Evolutionary conservation across 2,797 vertebrate genomes (phyloP).

Genomic region (Chaetophractus vellerosus): DNA sequence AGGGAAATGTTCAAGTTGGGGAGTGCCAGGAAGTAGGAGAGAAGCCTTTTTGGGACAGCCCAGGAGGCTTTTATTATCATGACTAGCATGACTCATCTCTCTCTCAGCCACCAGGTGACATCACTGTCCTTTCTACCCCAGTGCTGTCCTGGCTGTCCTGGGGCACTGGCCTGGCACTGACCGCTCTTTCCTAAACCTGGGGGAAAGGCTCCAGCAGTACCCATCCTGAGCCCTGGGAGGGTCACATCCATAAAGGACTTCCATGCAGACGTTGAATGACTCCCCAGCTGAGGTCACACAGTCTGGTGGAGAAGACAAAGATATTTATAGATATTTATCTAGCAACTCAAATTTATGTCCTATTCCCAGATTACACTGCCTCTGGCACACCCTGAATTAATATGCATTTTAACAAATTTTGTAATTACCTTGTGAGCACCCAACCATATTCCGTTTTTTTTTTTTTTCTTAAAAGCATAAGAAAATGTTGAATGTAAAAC

Average conservation of each 20-base stretch:
- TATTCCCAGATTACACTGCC: background rate
- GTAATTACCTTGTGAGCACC: background rate
- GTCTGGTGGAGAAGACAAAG: background rate
- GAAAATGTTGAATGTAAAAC: background rate
- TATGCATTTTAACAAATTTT: background rate
- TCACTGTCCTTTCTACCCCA: background rate
- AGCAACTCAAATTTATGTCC: background rate
- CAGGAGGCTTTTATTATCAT: background rate
- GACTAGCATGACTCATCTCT: background rate
- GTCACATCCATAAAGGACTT: background rate
- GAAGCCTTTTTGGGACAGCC: background rate
- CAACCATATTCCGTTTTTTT: background rate
- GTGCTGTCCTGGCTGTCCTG: background rate
- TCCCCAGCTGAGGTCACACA: background rate
- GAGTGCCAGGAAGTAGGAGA: background rate
- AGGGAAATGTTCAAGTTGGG: background rate
- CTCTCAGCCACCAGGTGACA: background rate
- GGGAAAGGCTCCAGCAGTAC: background rate
- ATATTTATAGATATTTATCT: background rate
- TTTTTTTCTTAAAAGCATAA: background rate
- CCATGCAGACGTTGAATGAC: rapidly evolving
- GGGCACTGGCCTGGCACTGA: background rate
- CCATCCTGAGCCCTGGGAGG: background rate
- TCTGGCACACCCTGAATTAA: background rate
- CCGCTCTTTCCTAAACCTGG: background rate